Conservation (phyloP, 2,888 invertebrate genomes). For the Rhimphoctona megacephalus region DNA sequence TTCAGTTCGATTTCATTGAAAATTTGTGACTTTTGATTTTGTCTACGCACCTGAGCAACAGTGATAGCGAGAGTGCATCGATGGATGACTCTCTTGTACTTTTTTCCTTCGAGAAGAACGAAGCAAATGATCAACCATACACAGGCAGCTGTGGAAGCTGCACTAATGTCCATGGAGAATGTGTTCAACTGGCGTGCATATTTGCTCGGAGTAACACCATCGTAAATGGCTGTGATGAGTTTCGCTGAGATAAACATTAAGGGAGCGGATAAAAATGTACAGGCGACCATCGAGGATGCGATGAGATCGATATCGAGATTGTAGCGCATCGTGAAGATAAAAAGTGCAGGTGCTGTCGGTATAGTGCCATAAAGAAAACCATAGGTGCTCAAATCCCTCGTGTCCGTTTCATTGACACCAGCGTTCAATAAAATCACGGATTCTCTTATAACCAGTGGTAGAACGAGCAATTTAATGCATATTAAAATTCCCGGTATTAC, state of each 20-base stretch:
- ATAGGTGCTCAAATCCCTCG: conserved; percentile 94
- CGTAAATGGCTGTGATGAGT: conserved; percentile 88
- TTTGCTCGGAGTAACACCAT: conserved; percentile 88
- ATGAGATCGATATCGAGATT: conserved; percentile 95
- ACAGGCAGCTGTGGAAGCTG: conserved; percentile 91
- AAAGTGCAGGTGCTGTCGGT: conserved; percentile 98
- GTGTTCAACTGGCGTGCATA: conserved; percentile 91
- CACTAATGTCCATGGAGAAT: conserved; percentile 94
- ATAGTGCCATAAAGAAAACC: conserved; percentile 98
- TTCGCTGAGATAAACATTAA: conserved; percentile 98
- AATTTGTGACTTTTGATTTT: not conserved
- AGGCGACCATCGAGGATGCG: conserved; percentile 97
- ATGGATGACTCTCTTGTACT: conserved; percentile 92
- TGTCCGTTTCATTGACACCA: conserved; percentile 90
- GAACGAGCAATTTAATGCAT: conserved; percentile 93
- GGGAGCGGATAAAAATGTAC: conserved; percentile 97
- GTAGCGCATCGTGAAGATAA: conserved; percentile 96
- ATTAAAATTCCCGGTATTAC: conserved; percentile 95
- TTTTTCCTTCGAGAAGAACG: conserved; percentile 88
- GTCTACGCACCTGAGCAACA: conserved; percentile 90
- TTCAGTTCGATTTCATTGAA: not conserved
- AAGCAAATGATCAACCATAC: conserved; percentile 93
- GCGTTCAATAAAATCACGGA: conserved; percentile 91
- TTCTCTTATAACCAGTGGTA: conserved; percentile 95
- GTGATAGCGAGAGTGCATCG: conserved; percentile 92